Evolutionary conservation across 2,113 vertebrate species (phyloP), one percentile per base, ranked within the genome.

Genomic region (Meles meles): DNA sequence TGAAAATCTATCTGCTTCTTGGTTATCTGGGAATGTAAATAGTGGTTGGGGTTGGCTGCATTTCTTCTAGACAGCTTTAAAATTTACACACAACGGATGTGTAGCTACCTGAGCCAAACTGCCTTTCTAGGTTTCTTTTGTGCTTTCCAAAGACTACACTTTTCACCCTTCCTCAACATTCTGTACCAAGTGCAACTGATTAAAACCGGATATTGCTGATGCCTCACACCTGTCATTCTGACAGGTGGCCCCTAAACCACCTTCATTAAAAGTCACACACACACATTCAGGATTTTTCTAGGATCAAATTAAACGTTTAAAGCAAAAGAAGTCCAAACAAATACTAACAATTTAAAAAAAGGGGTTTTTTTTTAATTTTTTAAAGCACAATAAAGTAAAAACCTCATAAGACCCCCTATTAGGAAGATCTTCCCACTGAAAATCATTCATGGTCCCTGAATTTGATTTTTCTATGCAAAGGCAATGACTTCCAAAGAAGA

Each of bases 261-360:
- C 94, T 95, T 96, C 85, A 92, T 95, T 96, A 92, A 97, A 82
- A 63, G 88, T 97, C 95, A 96, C 97, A 97, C 57, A 63, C 97
- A 92, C 89, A 98, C 98, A 94, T 88, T 95, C 98, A 98, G 98
- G 98, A 97, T 97, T 97, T 97, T 97, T 92, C 61, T 98, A 86
- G 94, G 85, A 94, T 96, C 97, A 97, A 94, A 95, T 76, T 84
- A 97, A 97, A 98, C 93, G 7, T 82, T 90, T 84, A 96, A 97
- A 93, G 97, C 91, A 96, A 98, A 98, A 84, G 94, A 95, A 94
- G 92, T 96, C 69, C 88, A 94, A 95, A 97, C 92, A 97, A 92
- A 88, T 67, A 97, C 31, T 77, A 93, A n/a, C 1, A 55, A 44
- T 57, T 12, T 55, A 57, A 57, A 77, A 69, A 20, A 55, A 55